Conservation (phyloP, 2,113 vertebrate genomes). For the Phrynosoma blainvillii region DNA sequence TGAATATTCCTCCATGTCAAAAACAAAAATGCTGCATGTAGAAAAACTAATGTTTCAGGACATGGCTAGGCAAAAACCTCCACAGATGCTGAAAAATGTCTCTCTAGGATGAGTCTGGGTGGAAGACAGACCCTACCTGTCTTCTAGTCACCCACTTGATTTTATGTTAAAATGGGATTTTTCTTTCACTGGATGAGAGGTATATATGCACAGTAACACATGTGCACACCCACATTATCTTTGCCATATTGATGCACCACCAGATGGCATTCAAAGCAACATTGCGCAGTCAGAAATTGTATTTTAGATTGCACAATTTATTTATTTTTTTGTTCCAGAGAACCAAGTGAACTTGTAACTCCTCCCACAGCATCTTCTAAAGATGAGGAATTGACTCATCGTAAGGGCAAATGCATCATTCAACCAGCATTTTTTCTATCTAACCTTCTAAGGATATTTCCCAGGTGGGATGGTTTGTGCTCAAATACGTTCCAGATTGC, state of each 20-base stretch:
- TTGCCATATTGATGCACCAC: background rate
- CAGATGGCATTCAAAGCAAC: background rate
- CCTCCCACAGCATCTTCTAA: background rate
- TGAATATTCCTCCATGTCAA: too few relatives aligned
- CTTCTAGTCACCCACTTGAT: background rate
- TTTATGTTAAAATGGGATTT: background rate
- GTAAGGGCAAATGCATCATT: background rate
- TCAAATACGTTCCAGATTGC: constrained; percentile 73
- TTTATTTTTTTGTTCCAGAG: background rate
- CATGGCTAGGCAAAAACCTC: too few relatives aligned
- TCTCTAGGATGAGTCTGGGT: too few relatives aligned
- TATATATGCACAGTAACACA: background rate
- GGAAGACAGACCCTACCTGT: too few relatives aligned
- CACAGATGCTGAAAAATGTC: too few relatives aligned
- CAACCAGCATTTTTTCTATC: constrained; percentile 60
- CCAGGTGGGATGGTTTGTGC: constrained; percentile 66
- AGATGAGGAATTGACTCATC: background rate
- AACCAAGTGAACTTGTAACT: background rate
- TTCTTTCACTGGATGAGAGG: background rate
- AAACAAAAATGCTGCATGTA: too few relatives aligned
- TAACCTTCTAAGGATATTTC: constrained; percentile 66
- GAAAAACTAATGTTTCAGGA: too few relatives aligned
- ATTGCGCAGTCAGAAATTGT: background rate
- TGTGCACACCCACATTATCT: too few relatives aligned
- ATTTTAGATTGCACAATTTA: background rate